Conservation (phyloP, 2,113 vertebrate genomes). For the Gallinago undulata region DNA sequence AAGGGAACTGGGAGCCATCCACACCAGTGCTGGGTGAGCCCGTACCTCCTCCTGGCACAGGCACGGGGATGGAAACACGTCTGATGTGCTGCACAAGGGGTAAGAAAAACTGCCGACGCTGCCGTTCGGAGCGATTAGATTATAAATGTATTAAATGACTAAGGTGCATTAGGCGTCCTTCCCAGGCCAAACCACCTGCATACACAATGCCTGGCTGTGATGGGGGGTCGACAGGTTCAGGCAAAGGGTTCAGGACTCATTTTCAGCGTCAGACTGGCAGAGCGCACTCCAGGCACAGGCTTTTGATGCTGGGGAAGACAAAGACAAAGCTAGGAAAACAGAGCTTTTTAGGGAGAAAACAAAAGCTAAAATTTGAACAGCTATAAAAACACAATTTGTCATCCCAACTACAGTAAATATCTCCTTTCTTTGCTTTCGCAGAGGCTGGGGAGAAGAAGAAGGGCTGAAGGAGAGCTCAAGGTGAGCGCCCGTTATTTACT, state of each 20-base stretch:
- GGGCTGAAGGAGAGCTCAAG: slow-evolving; percentile 53
- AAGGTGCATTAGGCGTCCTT: not conserved
- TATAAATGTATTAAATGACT: not conserved
- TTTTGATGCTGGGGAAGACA: not conserved
- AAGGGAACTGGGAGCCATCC: not conserved
- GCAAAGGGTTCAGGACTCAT: not conserved
- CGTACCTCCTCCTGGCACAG: not conserved
- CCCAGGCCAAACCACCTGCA: not conserved
- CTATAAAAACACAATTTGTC: not conserved
- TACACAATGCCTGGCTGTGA: not conserved
- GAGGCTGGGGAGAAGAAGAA: not conserved
- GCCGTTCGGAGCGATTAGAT: not conserved
- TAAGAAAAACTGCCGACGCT: not conserved
- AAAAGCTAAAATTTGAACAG: not conserved
- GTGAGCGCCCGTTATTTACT: slow-evolving; percentile 22
- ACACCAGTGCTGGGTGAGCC: not conserved
- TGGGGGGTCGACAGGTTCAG: not conserved
- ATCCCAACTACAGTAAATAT: not conserved
- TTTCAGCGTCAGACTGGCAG: not conserved
- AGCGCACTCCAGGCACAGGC: not conserved
- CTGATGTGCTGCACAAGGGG: not conserved
- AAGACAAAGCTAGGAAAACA: not conserved
- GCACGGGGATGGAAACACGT: not conserved
- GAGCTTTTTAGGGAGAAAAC: not conserved
- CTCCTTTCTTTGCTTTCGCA: not conserved